These are phyloP conservation scores for Sciurus niger DNA, from an alignment of 2,113 vertebrate species.

Conservation along the genomic window DNA sequence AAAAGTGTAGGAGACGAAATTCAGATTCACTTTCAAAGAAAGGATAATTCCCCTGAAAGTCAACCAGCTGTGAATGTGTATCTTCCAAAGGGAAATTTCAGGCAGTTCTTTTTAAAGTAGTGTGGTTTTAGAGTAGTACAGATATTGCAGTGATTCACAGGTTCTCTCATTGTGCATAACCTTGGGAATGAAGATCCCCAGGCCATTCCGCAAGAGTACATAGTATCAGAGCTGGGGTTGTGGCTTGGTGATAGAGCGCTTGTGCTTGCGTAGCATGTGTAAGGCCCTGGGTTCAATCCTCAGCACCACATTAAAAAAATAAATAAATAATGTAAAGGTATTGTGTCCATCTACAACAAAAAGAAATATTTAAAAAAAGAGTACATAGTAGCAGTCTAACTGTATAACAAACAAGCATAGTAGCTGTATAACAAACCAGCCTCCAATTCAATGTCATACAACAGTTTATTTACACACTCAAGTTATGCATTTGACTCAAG, in stretches of 20 bases:
- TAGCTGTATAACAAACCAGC: background rate
- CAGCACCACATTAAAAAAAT: too few relatives aligned
- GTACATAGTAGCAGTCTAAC: too few relatives aligned
- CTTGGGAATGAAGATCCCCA: background rate
- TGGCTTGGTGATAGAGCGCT: too few relatives aligned
- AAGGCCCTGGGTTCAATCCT: too few relatives aligned
- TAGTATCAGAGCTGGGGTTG: background rate
- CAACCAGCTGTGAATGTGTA: background rate
- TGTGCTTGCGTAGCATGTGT: too few relatives aligned
- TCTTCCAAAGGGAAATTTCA: conserved; percentile 20
- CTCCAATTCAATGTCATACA: background rate
- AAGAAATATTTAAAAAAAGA: too few relatives aligned
- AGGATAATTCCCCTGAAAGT: background rate
- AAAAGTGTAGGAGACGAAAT: background rate
- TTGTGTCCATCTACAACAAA: too few relatives aligned
- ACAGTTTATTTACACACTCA: background rate
- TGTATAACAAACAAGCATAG: too few relatives aligned
- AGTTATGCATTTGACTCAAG: background rate
- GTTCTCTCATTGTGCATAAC: background rate
- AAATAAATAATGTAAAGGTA: too few relatives aligned
- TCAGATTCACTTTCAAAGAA: background rate
- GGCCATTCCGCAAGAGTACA: background rate
- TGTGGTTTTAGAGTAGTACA: background rate
- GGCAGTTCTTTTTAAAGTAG: background rate
- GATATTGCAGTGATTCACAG: background rate